Evolutionary conservation across 1,140 invertebrate genomes (phyloP), one percentile per base, ranked within the genome.

Genomic region (Luehdorfia chinensis): DNA sequence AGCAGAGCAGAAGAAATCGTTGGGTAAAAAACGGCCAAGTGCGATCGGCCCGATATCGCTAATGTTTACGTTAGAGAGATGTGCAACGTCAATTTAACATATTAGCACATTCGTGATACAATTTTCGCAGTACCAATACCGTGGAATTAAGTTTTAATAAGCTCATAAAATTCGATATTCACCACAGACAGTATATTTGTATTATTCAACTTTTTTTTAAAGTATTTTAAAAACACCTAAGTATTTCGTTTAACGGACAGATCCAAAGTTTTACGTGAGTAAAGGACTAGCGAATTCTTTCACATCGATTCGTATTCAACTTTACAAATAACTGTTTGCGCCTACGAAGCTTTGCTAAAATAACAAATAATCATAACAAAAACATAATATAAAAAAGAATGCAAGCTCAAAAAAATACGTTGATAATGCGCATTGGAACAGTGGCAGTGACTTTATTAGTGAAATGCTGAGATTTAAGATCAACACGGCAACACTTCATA

Each of bases 81-180:
- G 75, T 70, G 67, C 68, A 65, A 57, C 62, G 72, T 71, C 64
- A 62, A 72, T 59, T 41, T 54, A 59, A 48, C 60, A 61, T 53
- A 65, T 37, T 51, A 50, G 46, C 39, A 61, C 50, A 47, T 62
- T 18, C 37, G 4, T 15, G 37, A 11, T 28, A 43, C 14, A 31
- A 11, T 12, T 6, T 14, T 43, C 37, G 23, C 59, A 54, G 55
- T 58, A 67, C 58, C 62, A 37, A 66, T 55, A 75, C 65, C 65
- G 75, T 63, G 66, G 75, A 79, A 72, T 81, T 77, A 79, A 76
- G 68, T 77, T 75, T 71, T 79, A 75, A 79, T 84, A 84, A 83
- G 78, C 78, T 83, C 78, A 76, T 83, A 77, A 79, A 83, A 83
- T 83, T 83, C 78, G 75, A 74, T 83, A 75, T 72, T 67, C 66